phyloP scores from a whole-genome alignment of 37 sponge, comb jelly and placozoan genomes.

The Agelas oroides region DNA sequence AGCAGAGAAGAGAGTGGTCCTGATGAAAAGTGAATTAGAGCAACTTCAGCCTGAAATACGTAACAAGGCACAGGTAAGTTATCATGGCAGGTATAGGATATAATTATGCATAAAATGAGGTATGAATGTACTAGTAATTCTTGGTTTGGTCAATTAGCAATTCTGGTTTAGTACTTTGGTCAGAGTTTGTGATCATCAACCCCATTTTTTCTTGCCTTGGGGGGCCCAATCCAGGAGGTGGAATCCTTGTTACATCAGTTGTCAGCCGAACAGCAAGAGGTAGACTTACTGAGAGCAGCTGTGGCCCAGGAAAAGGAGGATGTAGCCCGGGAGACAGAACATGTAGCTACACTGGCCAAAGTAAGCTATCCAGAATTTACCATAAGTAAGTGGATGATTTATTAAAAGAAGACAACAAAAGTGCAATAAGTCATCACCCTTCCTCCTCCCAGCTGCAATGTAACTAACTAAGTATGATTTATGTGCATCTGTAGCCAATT shows the following conservation, averaged over 20 bases:
- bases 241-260: constrained; percentile 21
- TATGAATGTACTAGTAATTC: no score
- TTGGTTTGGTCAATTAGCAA: no score
- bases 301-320: constrained; percentile 20
- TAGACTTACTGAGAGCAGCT: constrained; percentile 22
- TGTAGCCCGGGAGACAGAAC: constrained; percentile 31
- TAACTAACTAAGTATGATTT: neutral
- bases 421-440: no score
- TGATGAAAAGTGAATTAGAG: constrained; percentile 37
- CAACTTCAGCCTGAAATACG: constrained; percentile 30
- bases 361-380: neutral
- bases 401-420: no score
- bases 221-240: neutral
- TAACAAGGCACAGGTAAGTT: constrained; percentile 18
- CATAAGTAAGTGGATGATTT: no score
- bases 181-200: no score
- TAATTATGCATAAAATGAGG: no score
- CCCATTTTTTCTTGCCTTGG: no score
- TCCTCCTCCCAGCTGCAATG: no score
- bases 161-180: no score
- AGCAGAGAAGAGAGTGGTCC: constrained; percentile 19
- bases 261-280: constrained; percentile 7
- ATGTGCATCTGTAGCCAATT: neutral
- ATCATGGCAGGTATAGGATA: no score
- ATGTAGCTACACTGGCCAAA: constrained; percentile 19